Evolutionary conservation across 2,888 invertebrate species (phyloP).

Genomic region (Phyllotreta cruciferae): DNA sequence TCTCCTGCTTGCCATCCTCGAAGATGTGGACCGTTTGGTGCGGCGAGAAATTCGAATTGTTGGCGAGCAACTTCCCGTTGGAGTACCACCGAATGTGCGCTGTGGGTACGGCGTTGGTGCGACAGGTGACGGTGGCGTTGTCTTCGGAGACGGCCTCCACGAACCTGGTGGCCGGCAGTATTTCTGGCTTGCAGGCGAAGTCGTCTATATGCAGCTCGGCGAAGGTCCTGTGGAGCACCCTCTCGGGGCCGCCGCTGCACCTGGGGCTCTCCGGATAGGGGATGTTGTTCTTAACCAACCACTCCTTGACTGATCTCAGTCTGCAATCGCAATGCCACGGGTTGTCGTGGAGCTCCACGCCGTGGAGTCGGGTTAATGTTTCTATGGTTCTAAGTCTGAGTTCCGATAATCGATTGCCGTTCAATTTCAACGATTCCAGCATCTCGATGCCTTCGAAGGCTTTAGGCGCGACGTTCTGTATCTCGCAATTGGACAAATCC

Average conservation of each 20-base stretch:
- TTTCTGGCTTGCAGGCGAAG: constrained; percentile 86
- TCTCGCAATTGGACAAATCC: constrained; percentile 83
- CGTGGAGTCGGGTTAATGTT: constrained; percentile 75
- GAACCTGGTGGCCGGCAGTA: constrained; percentile 76
- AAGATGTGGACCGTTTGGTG: constrained; percentile 78
- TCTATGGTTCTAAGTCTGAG: constrained; percentile 77
- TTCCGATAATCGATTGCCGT: constrained; percentile 80
- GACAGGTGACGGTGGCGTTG: constrained; percentile 84
- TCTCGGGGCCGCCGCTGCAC: constrained; percentile 75
- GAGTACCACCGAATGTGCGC: constrained; percentile 87
- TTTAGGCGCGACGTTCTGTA: constrained; percentile 77
- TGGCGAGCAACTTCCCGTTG: constrained; percentile 79
- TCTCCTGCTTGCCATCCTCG: constrained; percentile 79
- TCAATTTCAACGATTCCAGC: constrained; percentile 79
- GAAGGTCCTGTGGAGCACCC: constrained; percentile 76
- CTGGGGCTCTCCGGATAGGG: constrained; percentile 80
- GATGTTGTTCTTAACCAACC: constrained; percentile 80
- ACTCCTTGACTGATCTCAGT: constrained; percentile 79
- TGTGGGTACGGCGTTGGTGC: constrained; percentile 81
- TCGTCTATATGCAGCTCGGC: constrained; percentile 80
- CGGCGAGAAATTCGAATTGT: constrained; percentile 79
- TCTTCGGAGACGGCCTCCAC: constrained; percentile 82
- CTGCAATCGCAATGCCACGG: constrained; percentile 91
- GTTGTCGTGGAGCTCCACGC: constrained; percentile 84
- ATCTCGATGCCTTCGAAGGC: constrained; percentile 80